Evolutionary conservation across 35 echinoderm and acorn worm genomes (phyloP), one percentile per base, ranked within the genome.

Genomic region (Holothuria glaberrima): DNA sequence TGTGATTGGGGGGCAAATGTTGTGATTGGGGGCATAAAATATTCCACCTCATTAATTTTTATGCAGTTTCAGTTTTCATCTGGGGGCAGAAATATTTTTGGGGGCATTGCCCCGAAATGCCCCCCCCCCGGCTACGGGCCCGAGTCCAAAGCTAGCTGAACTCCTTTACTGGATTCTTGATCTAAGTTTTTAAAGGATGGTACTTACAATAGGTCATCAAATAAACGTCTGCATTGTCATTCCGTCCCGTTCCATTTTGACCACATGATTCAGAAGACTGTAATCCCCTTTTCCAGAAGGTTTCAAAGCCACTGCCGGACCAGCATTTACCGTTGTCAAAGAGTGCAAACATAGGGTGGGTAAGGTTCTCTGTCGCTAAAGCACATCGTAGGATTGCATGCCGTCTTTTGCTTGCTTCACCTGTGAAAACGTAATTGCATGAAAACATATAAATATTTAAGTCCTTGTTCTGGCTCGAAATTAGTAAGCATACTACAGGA

Each of bases 181-280:
- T 41, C n/a, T 41, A 41, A 41, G 7, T 41, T 69, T 69, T 69
- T 54, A 54, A 14, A 54, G 44, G 10, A 54, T 1, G 16, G 12
- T 13, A 69, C 66, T 69, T 69, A 69, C 66, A 69, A 33, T n/a
- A 28, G 31, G n/a, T 13, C 66, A 69, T 69, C 9, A 69, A 69
- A 33, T 30, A 69, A 28, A 69, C 66, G 25, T 69, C 31, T 21
- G 22, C 66, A 33, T 9, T 0, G 25, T 27, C 3, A 6, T 69
- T 17, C 5, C 66, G 0, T 0, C 66, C 66, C 10, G 6, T 69
- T 12, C 66, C 66, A 13, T 69, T 69, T 27, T 9, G 12, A 33
- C 31, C 31, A 69, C 66, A 69, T 29, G 24, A 69, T n/a, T n/a
- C 21, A 33, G 66, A 69, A 33, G 24, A 0, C 13, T 13, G 4